Conservation (phyloP, 1,140 invertebrate species). For the Diploscapter pachys region DNA sequence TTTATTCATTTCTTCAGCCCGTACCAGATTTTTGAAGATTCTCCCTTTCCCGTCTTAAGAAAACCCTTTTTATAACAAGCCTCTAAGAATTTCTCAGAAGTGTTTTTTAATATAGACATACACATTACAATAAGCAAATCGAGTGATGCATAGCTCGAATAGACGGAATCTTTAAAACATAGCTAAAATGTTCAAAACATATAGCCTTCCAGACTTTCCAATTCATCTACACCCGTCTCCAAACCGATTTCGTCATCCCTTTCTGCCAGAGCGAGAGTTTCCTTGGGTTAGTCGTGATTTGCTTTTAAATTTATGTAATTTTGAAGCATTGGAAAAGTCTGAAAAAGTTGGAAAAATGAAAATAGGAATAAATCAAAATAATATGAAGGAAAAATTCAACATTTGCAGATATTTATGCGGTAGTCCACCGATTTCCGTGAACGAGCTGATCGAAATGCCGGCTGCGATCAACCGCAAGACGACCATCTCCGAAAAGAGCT, state of each 20-base stretch:
- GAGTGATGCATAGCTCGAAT: too few species aligned
- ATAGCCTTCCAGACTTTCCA: constrained; percentile 30
- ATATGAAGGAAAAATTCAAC: not conserved
- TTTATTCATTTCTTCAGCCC: too few species aligned
- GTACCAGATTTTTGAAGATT: too few species aligned
- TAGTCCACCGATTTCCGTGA: constrained; percentile 27
- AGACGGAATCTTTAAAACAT: too few species aligned
- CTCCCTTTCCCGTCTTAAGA: too few species aligned
- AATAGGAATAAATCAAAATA: not conserved
- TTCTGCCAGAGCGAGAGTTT: constrained; percentile 39
- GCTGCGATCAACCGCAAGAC: not conserved
- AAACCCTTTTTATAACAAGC: too few species aligned
- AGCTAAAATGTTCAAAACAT: not conserved
- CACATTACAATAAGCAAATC: too few species aligned
- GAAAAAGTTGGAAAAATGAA: not conserved
- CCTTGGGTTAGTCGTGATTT: constrained; percentile 10
- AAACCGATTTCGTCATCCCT: constrained; percentile 30
- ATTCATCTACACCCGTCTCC: constrained; percentile 36
- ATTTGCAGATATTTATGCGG: constrained; percentile 25
- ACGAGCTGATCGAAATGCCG: constrained; percentile 35
- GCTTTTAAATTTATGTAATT: too few species aligned
- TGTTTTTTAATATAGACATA: too few species aligned
- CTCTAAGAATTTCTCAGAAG: too few species aligned
- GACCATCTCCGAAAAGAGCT: constrained; percentile 17
- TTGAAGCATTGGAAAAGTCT: too few species aligned